Evolutionary conservation across 92 coral and sea anemone genomes (phyloP).

Genomic region (Muricea muricata): DNA sequence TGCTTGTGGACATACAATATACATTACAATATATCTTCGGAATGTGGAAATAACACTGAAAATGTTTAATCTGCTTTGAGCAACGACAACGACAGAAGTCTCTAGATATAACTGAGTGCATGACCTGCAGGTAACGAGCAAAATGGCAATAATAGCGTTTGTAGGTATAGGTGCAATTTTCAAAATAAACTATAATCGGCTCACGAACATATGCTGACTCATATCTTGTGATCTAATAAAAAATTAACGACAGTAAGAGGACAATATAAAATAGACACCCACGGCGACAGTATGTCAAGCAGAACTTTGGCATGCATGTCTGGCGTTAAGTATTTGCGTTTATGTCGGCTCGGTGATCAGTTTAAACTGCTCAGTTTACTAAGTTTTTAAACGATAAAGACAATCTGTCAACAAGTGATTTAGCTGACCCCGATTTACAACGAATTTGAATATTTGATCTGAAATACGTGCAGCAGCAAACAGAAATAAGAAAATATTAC

Average conservation of each 20-base stretch:
- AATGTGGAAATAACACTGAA: no score
- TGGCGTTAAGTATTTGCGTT: neutral
- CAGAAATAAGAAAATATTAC: neutral
- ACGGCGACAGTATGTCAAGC: neutral
- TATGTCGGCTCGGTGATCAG: neutral
- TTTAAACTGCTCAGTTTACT: neutral
- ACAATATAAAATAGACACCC: neutral
- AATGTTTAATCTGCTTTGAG: no score
- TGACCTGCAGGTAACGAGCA: no score
- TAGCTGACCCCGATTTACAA: neutral
- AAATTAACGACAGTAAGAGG: slow-evolving; percentile 11
- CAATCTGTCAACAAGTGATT: neutral
- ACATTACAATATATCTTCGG: no score
- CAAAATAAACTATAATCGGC: neutral
- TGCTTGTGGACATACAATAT: no score
- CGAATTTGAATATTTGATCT: neutral
- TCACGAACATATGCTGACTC: neutral
- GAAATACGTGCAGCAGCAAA: neutral
- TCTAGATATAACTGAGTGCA: no score
- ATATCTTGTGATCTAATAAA: neutral
- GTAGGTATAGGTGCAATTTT: no score
- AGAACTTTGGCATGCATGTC: neutral
- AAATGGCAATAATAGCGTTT: no score
- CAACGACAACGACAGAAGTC: no score
- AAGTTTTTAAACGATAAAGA: neutral